Evolutionary conservation across 2,797 vertebrate genomes (phyloP), one percentile per base, ranked within the genome.

Genomic region (Hipposideros larvatus): DNA sequence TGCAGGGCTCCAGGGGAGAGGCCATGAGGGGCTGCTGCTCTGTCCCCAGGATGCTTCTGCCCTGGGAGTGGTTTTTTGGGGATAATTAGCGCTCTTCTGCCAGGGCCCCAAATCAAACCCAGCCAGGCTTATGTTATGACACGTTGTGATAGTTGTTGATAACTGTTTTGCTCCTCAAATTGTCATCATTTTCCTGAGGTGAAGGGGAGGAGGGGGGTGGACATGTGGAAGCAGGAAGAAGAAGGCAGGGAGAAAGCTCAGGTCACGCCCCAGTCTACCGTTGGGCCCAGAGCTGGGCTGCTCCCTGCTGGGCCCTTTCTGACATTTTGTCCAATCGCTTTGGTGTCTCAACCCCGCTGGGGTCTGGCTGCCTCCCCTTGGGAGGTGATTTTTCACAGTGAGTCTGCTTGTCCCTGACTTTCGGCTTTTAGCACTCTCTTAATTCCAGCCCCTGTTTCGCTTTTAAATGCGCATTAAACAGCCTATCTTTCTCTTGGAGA

Each of bases 11-110:
- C 31, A 14, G 0, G 1, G 91, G 87, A 95, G 88, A 31, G 55
- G 53, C 31, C 70, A 24, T 61, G 48, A 91, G 82, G 68, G 93
- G 73, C 87, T 71, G 73, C 87, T 71, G 19, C 34, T 84, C 53
- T 46, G 87, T 89, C 88, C 82, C 73, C 82, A 84, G 48, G 53
- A 90, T 57, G 80, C 74, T 94, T 95, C 57, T 90, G 80, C 26
- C 34, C 13, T 31, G 93, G 94, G 97, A 78, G 34, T 96, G 87
- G 41, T 95, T 98, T 96, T 96, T 88, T 41, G 75, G 82, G 79
- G 90, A 93, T 87, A 93, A 98, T 97, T 92, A 89, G 86, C 48
- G 37, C 88, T 11, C 87, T 95, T 86, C 80, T 34, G 37, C 73
- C 80, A n/a, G 34, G 19, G 37, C 65, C 91, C 84, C 87, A 70